These are phyloP conservation scores for Strigamia transsilvanica DNA, from an alignment of 2,888 invertebrate genomes.

Conservation along the genomic window DNA sequence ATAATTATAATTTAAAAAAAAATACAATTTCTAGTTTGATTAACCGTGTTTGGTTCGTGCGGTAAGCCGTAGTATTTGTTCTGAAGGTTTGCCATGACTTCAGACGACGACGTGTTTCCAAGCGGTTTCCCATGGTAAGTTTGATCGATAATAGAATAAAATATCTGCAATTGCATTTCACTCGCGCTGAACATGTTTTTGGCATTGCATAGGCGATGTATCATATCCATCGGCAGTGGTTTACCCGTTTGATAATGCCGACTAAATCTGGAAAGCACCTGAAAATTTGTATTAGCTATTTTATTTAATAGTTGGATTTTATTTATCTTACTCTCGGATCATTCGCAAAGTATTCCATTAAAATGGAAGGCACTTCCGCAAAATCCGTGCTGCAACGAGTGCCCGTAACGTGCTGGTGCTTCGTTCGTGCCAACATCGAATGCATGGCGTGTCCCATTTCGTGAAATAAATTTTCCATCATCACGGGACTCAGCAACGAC, in stretches of 20 bases:
- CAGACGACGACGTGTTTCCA: slow-evolving; percentile 70
- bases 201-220: slow-evolving; percentile 81
- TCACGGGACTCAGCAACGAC: slow-evolving; percentile 80
- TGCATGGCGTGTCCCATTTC: slow-evolving; percentile 99
- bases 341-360: slow-evolving; percentile 97
- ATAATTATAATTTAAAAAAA: not conserved
- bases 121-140: slow-evolving; percentile 78
- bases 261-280: slow-evolving; percentile 86
- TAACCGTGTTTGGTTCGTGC: slow-evolving; percentile 84
- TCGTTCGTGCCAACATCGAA: slow-evolving; percentile 94
- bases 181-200: slow-evolving; percentile 88
- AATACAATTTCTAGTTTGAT: slow-evolving; percentile 58
- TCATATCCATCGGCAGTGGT: slow-evolving; percentile 79
- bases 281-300: slow-evolving; percentile 55
- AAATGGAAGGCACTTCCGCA: slow-evolving; percentile 97
- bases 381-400: slow-evolving; percentile 97
- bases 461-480: slow-evolving; percentile 96
- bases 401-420: slow-evolving; percentile 94
- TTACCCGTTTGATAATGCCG: slow-evolving; percentile 89
- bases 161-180: slow-evolving; percentile 86
- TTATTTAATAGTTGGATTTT: not conserved
- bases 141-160: slow-evolving; percentile 92
- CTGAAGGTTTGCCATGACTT: slow-evolving; percentile 79
- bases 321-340: slow-evolving; percentile 75
- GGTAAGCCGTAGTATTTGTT: slow-evolving; percentile 84